Evolutionary conservation across 2,797 vertebrate genomes (phyloP).

Genomic region (Oreortyx pictus): DNA sequence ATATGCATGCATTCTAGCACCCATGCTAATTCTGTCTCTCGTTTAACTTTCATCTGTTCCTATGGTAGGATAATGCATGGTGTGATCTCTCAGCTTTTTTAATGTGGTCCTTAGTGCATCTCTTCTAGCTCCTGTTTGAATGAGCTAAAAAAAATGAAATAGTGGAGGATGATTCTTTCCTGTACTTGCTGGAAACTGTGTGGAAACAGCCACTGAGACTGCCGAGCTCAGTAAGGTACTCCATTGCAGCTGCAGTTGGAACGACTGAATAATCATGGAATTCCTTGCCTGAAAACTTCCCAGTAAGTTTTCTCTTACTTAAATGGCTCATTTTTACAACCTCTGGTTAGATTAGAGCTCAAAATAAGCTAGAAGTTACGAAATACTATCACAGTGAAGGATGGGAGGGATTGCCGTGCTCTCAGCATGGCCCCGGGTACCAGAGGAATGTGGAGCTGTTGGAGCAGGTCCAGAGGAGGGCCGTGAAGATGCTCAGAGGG

Average conservation of each 20-base stretch:
- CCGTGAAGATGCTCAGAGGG: too few relatives aligned
- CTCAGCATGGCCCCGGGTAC: neutral
- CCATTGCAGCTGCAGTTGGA: slow-evolving; percentile 5
- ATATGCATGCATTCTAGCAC: slow-evolving; percentile 58
- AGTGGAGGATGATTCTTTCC: slow-evolving; percentile 37
- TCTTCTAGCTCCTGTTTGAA: slow-evolving; percentile 52
- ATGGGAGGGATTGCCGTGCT: slow-evolving; percentile 7
- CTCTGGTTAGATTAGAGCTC: neutral
- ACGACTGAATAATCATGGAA: neutral
- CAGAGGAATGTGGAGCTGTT: too few relatives aligned
- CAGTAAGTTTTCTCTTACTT: neutral
- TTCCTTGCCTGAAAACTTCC: neutral
- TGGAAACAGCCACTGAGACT: slow-evolving; percentile 23
- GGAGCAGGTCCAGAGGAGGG: too few relatives aligned
- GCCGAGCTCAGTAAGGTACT: neutral
- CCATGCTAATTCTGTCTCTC: slow-evolving; percentile 60
- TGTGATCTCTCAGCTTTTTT: slow-evolving; percentile 62
- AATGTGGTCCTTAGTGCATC: slow-evolving; percentile 45
- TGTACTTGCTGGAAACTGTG: slow-evolving; percentile 39
- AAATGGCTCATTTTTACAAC: neutral
- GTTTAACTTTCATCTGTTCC: slow-evolving; percentile 63
- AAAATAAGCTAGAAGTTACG: slow-evolving; percentile 17
- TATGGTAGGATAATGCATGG: slow-evolving; percentile 46
- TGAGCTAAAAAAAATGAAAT: neutral
- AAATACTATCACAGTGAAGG: slow-evolving; percentile 7